phyloP scores from a whole-genome alignment of 2,888 invertebrate genomes.

The Dryocosmus kuriphilus region DNA sequence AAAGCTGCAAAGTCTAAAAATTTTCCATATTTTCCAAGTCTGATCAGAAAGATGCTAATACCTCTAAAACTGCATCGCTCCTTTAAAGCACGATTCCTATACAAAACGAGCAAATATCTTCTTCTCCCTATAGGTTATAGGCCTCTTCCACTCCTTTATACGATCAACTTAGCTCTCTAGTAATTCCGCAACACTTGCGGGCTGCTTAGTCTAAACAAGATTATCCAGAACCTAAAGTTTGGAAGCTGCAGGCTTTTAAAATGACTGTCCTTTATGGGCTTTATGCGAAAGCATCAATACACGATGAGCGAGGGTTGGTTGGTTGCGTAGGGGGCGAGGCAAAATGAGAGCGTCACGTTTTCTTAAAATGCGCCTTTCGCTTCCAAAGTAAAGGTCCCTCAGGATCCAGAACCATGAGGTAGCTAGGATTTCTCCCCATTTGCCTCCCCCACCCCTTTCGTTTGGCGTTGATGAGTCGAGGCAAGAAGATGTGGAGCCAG shows the following conservation, averaged over 20 bases:
- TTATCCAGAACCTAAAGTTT: constrained; percentile 36
- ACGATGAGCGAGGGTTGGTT: constrained; percentile 30
- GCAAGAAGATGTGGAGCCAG: constrained; percentile 53
- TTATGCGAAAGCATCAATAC: constrained; percentile 41
- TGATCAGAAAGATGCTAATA: background rate
- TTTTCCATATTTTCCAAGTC: background rate
- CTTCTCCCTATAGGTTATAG: background rate
- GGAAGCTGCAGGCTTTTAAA: constrained; percentile 36
- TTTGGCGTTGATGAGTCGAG: constrained; percentile 59
- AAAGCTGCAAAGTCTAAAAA: background rate
- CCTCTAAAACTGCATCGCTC: background rate
- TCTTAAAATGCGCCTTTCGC: constrained; percentile 53
- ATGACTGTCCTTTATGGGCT: constrained; percentile 40
- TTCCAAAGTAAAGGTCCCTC: constrained; percentile 47
- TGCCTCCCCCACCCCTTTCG: constrained; percentile 50
- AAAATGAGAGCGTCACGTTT: constrained; percentile 52
- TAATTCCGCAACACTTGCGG: constrained; percentile 31
- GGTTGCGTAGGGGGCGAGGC: constrained; percentile 34
- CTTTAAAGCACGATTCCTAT: background rate
- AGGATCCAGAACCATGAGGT: constrained; percentile 45
- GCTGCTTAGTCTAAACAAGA: constrained; percentile 38
- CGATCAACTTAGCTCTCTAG: constrained; percentile 17
- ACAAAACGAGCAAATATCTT: background rate
- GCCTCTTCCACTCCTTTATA: background rate
- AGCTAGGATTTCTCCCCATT: constrained; percentile 22